Conservation (phyloP, 30 jellyfish, hydroid and myxozoan species). For the Pelagia noctiluca region DNA sequence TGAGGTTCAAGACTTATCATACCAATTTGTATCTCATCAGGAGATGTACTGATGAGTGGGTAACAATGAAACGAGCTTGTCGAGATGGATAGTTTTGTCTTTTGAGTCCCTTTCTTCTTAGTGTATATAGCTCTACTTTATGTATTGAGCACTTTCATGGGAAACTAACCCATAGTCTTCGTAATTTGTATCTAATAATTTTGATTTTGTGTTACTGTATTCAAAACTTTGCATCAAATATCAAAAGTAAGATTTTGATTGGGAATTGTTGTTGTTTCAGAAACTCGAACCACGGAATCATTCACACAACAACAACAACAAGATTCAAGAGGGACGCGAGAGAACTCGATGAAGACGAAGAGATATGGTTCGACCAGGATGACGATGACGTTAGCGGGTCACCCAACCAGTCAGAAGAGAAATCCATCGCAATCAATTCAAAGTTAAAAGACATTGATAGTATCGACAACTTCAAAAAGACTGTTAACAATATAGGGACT, state of each 20-base stretch:
- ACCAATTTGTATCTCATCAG: no score
- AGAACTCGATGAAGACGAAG: constrained; percentile 94
- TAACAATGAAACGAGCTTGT: no score
- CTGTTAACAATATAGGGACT: constrained; percentile 40
- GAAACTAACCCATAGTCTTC: no score
- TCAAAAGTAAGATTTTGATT: background rate
- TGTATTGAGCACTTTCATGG: no score
- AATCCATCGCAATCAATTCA: constrained; percentile 67
- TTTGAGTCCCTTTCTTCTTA: no score
- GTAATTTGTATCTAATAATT: no score
- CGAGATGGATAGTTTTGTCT: no score
- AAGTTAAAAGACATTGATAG: constrained; percentile 89
- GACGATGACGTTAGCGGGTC: constrained; percentile 65
- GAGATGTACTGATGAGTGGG: no score
- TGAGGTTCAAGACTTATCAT: no score
- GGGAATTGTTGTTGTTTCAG: constrained; percentile 21
- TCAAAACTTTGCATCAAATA: no score
- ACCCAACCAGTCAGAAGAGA: constrained; percentile 50
- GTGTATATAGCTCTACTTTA: no score
- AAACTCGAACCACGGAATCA: constrained; percentile 88
- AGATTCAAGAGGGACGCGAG: constrained; percentile 94
- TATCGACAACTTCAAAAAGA: constrained; percentile 71
- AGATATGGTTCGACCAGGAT: constrained; percentile 92
- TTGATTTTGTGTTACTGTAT: background rate
- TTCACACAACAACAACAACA: constrained; percentile 51